Base-by-base conservation (phyloP, 2,113 vertebrate genomes). In the Picathartes gymnocephalus region DNA sequence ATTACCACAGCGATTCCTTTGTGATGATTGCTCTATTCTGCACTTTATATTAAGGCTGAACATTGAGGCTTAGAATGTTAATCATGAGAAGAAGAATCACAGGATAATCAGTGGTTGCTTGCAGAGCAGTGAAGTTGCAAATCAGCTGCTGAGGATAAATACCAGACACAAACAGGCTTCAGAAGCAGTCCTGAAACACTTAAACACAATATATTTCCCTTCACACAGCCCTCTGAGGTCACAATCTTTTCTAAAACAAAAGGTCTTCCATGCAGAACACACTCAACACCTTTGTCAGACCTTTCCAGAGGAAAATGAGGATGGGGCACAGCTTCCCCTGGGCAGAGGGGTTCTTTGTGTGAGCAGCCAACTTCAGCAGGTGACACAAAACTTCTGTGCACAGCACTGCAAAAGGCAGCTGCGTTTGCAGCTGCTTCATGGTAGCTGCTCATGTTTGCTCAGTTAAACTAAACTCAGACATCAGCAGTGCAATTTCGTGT, bases 131-230 rank as follows among this genome's bases (percentile, higher is more conserved):
- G 69, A 68, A 87, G 66, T 13, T 51, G 42, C 33, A 77, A 68
- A 90, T 90, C 85, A 83, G 68, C 50, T 86, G 66, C 79, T 90
- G 86, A 86, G 76, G 68, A 88, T 33, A 83, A 95, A 86, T 47
- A 66, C 42, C 90, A 94, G 68, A 56, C 45, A 73, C 0, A 13
- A 77, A 37, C 24, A 86, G 70, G 48, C 39, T 94, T 86, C 54
- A 37, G 77, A 73, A 79, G 56, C 54, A 82, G 77, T 33, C n/a
- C 37, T 73, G 51, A 90, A 82, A 73, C 28, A 50, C 37, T 83
- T 54, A 31, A 82, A 82, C 62, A 74, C 23, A 58, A 39, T 23
- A 2, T 28, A 66, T 73, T 89, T 42, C 60, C 57, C 35, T 66
- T 40, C 65, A 40, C 44, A 31, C 6, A 37, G 44, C 35, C 25